These are phyloP conservation scores for Drosophila nikananu DNA, from an alignment of 1,140 invertebrate species.

Conservation along the genomic window DNA sequence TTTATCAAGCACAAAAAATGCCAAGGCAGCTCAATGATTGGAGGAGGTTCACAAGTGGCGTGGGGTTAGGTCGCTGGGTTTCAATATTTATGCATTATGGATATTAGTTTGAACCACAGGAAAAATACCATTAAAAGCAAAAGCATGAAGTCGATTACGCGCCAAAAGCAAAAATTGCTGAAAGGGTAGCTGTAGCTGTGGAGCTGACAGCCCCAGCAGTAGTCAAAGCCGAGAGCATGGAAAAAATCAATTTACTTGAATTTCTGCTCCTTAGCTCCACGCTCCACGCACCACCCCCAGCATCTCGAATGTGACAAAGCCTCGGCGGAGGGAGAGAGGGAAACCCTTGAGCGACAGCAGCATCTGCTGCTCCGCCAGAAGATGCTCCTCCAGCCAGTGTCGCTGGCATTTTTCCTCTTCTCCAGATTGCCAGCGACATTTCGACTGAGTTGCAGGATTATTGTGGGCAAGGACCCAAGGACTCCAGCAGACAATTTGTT, in stretches of 20 bases:
- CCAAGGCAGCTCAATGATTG: conserved; percentile 68
- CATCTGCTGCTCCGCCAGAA: conserved; percentile 59
- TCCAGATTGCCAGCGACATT: conserved; percentile 77
- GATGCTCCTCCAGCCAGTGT: conserved; percentile 47
- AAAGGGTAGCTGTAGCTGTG: conserved; percentile 44
- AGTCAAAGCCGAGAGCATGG: conserved; percentile 63
- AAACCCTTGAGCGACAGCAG: conserved; percentile 64
- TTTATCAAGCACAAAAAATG: conserved; percentile 73
- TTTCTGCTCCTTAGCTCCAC: conserved; percentile 66
- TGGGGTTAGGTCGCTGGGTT: conserved; percentile 67
- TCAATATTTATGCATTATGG: conserved; percentile 83
- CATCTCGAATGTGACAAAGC: conserved; percentile 79
- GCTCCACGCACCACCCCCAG: too few species aligned
- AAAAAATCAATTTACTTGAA: conserved; percentile 83
- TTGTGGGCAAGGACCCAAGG: conserved; percentile 45
- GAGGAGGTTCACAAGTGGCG: conserved; percentile 32
- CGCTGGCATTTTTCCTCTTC: conserved; percentile 75
- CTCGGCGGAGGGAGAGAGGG: conserved; percentile 25
- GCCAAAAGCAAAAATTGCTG: conserved; percentile 76
- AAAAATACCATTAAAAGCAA: conserved; percentile 84
- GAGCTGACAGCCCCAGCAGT: conserved; percentile 62
- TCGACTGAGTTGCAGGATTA: conserved; percentile 80
- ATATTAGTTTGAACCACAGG: conserved; percentile 84
- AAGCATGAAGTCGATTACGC: conserved; percentile 83
- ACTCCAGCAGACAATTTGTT: conserved; percentile 71